These are phyloP conservation scores for Cynopterus brachyotis DNA, from an alignment of 2,113 vertebrate species.

Conservation along the genomic window DNA sequence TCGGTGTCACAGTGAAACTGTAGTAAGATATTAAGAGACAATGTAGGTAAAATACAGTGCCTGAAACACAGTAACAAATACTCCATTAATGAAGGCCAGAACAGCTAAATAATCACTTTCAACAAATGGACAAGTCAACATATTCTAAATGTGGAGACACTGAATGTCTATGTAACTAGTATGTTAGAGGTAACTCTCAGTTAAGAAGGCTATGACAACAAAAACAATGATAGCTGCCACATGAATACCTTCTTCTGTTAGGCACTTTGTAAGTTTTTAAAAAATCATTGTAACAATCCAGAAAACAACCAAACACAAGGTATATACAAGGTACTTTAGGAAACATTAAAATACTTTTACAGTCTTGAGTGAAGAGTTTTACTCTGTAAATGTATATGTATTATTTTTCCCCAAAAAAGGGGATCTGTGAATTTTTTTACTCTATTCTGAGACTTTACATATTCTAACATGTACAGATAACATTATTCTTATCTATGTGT, in stretches of 20 bases:
- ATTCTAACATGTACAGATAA: no score
- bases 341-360: slow-evolving; percentile 37
- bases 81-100: neutral
- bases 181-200: neutral
- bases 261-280: neutral
- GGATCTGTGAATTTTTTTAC: neutral
- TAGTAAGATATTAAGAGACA: neutral
- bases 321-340: neutral
- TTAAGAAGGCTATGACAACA: neutral
- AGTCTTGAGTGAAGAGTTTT: neutral
- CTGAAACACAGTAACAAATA: neutral
- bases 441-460: neutral
- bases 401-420: neutral
- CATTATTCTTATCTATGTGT: neutral
- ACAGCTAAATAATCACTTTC: neutral
- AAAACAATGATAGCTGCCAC: neutral
- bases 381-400: neutral
- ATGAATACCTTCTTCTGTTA: neutral
- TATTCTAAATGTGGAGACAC: neutral
- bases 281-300: neutral
- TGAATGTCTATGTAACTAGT: neutral
- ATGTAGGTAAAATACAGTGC: neutral
- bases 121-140: slow-evolving; percentile 5
- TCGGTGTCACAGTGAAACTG: neutral
- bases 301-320: neutral